Evolutionary conservation across 1,140 invertebrate species (phyloP), one percentile per base, ranked within the genome.

Genomic region (Delia radicum): DNA sequence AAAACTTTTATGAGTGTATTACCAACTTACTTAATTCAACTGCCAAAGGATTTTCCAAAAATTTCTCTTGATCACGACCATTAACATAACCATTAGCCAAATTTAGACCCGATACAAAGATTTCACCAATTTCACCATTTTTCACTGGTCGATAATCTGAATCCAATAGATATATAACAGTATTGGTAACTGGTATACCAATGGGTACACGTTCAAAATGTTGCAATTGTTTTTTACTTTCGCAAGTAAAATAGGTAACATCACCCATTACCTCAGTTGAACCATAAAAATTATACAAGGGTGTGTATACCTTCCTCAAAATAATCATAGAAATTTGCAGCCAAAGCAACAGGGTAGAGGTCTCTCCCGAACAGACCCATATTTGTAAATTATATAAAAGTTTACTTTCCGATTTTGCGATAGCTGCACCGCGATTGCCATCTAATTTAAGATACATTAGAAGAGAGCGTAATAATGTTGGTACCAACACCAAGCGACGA

Each of bases 221-320:
- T 28, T 90, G 87, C 29, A 94, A 80, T 76, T 95, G 91, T 1
- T 87, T 85, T 26, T 82, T 80, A 69, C 82, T 88, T 78, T 89
- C 88, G 77, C 89, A 80, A 1, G 89, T 79, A 61, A 91, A 89
- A 79, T 89, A 94, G 0, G 93, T 94, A 3, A 95, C 93, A 81
- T 95, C 94, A 0, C 92, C 93, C 93, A 94, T 94, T 12, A 94
- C 91, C 86, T 97, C 95, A 0, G 95, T 96, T 77, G 94, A 95
- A 0, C 95, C 95, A 79, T 96, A 97, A 82, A 96, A 96, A 81
- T 97, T 97, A 65, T 92, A 94, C 8, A 96, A 82, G 15, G n/a
- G 89, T 87, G 75, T 91, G 90, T 0, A 87, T 85, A 2, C 88
- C 87, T 73, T 88, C 85, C 74, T 88, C 87, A 75, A 95, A 95